Conservation (phyloP, 2,113 vertebrate genomes). For the Theropithecus gelada region DNA sequence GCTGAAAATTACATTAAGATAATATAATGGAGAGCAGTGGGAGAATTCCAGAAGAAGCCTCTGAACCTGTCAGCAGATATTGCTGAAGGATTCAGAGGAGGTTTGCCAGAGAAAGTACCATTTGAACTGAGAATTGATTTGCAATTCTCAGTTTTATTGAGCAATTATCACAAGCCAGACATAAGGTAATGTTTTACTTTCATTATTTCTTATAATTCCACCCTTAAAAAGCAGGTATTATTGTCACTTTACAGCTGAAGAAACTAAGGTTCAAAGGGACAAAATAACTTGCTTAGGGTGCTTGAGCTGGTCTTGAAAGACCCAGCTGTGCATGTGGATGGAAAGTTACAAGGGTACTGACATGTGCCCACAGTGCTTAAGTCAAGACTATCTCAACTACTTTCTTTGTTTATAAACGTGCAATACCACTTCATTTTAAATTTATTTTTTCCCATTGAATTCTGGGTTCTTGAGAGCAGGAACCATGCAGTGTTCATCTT, state of each 20-base stretch:
- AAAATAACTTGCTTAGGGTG: neutral
- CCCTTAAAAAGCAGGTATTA: neutral
- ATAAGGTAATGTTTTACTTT: neutral
- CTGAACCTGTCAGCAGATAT: neutral
- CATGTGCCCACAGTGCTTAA: neutral
- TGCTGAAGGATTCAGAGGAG: neutral
- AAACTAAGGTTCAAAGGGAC: neutral
- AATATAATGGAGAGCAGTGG: neutral
- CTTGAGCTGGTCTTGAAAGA: neutral
- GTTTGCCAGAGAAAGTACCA: neutral
- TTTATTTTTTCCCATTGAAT: neutral
- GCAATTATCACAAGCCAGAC: constrained; percentile 8
- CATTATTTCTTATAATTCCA: neutral
- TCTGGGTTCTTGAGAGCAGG: neutral
- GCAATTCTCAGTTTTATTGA: constrained; percentile 15
- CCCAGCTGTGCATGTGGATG: neutral
- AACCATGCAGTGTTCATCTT: neutral
- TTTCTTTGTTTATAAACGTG: neutral
- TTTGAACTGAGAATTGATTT: constrained; percentile 28
- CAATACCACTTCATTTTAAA: neutral
- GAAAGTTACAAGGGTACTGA: neutral
- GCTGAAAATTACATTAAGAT: neutral
- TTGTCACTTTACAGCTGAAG: neutral
- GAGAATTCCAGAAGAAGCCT: neutral
- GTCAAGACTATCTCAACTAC: neutral